Evolutionary conservation across 2,797 vertebrate species (phyloP).

Genomic region (Anisognathus igniventris): DNA sequence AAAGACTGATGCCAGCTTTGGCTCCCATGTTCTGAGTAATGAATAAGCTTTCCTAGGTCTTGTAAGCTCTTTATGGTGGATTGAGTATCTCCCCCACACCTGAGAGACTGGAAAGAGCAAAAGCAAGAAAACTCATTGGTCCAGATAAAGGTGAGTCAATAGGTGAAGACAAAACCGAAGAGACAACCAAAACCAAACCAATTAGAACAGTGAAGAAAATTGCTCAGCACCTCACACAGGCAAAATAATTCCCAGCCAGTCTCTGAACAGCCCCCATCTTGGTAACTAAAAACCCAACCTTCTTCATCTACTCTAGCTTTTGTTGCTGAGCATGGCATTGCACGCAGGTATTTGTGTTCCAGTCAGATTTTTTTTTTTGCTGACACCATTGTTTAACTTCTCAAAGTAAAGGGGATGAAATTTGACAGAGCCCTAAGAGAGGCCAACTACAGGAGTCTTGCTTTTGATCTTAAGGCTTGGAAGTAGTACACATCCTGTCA

Average conservation of each 20-base stretch:
- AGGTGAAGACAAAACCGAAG: neutral
- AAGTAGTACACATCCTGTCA: neutral
- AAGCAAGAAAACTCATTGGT: neutral
- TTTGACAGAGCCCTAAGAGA: neutral
- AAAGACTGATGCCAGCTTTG: neutral
- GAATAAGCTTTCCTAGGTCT: neutral
- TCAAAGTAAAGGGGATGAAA: neutral
- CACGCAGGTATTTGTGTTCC: neutral
- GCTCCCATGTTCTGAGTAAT: neutral
- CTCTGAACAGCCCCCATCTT: neutral
- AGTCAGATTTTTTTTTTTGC: neutral
- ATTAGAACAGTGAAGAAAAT: neutral
- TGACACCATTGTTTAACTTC: neutral
- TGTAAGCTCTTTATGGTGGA: neutral
- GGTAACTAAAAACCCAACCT: neutral
- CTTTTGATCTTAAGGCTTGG: neutral
- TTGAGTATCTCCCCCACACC: neutral
- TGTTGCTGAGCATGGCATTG: neutral
- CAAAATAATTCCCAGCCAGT: neutral
- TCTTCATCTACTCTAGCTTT: neutral
- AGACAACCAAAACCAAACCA: neutral
- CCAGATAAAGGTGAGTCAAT: neutral
- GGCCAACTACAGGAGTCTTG: accelerated
- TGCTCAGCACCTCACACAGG: accelerated
- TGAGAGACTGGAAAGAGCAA: neutral